phyloP scores from a whole-genome alignment of 2,888 invertebrate species.

The Drosophila anomalata region DNA sequence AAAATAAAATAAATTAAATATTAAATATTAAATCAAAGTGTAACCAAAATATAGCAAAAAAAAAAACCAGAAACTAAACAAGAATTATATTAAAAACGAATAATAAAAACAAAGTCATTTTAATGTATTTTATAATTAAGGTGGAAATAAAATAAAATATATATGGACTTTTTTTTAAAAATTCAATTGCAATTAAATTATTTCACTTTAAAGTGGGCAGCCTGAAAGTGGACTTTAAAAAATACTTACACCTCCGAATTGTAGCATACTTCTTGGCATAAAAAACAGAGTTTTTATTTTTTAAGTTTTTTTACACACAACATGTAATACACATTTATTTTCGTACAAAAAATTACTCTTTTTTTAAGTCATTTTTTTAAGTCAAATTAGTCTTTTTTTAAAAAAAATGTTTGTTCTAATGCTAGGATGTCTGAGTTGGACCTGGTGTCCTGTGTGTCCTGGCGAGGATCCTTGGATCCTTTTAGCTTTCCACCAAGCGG shows the following conservation, averaged over 20 bases:
- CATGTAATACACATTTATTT: slow-evolving; percentile 8
- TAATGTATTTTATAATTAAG: slow-evolving; percentile 54
- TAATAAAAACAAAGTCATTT: slow-evolving; percentile 68
- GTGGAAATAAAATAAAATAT: slow-evolving; percentile 34
- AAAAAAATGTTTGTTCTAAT: slow-evolving; percentile 23
- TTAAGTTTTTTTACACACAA: background rate
- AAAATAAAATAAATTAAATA: background rate
- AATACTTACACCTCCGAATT: background rate
- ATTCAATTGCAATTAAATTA: no score
- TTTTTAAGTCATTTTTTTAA: slow-evolving; percentile 15
- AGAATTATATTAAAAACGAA: slow-evolving; percentile 5
- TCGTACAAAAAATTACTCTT: background rate
- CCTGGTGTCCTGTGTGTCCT: background rate
- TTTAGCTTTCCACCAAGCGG: slow-evolving; percentile 13
- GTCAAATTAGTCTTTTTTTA: slow-evolving; percentile 10
- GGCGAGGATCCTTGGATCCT: background rate
- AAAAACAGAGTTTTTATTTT: background rate
- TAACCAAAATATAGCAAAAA: slow-evolving; percentile 22
- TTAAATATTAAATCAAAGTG: slow-evolving; percentile 14
- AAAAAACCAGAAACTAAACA: background rate
- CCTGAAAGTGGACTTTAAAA: background rate
- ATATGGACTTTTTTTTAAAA: background rate
- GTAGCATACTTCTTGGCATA: background rate
- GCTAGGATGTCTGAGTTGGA: slow-evolving; percentile 27
- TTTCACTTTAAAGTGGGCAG: background rate